Evolutionary conservation across 2,113 vertebrate genomes (phyloP).

Genomic region (Rhynchomys soricoides): DNA sequence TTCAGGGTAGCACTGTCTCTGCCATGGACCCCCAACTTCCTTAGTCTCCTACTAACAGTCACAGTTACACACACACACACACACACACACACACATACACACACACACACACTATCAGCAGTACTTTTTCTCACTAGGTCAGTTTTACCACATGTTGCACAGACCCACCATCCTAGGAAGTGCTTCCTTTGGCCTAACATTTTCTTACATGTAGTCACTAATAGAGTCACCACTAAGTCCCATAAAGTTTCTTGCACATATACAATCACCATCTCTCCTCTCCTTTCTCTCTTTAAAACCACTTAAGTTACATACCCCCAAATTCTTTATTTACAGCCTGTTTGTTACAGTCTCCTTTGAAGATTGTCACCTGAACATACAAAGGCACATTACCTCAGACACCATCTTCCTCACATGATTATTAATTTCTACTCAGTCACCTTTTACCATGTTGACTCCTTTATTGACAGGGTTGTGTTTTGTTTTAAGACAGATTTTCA

Average conservation of each 20-base stretch:
- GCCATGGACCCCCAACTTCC: neutral
- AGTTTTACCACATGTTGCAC: neutral
- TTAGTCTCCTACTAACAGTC: constrained; percentile 11
- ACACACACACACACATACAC: neutral
- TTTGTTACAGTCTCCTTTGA: neutral
- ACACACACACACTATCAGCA: no score
- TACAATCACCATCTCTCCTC: neutral
- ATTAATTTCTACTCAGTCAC: constrained; percentile 16
- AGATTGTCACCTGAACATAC: neutral
- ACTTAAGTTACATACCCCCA: neutral
- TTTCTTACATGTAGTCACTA: constrained; percentile 30
- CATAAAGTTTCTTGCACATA: constrained; percentile 6
- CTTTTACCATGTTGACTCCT: neutral
- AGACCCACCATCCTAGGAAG: neutral
- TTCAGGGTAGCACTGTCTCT: constrained; percentile 21
- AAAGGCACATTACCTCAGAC: neutral
- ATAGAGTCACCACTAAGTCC: constrained; percentile 39
- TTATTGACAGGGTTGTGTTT: neutral
- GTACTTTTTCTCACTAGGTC: neutral
- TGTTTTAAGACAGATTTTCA: neutral
- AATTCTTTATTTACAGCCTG: neutral
- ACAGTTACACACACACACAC: neutral
- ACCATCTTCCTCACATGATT: neutral
- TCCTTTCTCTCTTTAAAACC: neutral
- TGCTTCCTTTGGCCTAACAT: neutral